Base-by-base conservation (phyloP, 2,113 vertebrate species). In the Dromiciops gliroides region DNA sequence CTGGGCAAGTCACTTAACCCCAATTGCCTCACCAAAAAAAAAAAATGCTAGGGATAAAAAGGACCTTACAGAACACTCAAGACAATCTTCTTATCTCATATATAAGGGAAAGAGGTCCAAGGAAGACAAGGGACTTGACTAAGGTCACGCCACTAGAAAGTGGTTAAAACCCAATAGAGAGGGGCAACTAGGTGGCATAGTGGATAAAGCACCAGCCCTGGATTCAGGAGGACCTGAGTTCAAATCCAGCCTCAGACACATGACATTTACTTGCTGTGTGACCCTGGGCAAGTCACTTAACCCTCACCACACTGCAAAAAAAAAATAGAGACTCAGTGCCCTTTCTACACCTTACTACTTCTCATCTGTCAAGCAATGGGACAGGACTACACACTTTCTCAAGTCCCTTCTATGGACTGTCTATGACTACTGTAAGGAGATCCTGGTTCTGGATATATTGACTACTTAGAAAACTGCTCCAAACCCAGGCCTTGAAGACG, bases 291-390 rank as follows among this genome's bases (percentile, higher is more conserved):
- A n/a, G n/a, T n/a, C n/a, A n/a, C n/a, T n/a, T n/a, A n/a, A n/a
- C n/a, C n/a, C n/a, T n/a, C n/a, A n/a, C n/a, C n/a, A n/a, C n/a
- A n/a, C n/a, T n/a, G n/a, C n/a, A n/a, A n/a, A n/a, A n/a, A n/a
- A n/a, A n/a, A n/a, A n/a, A 22, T 44, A 75, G 67, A 0, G 1
- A 19, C 16, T 28, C 25, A 0, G n/a, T 0, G 50, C 5, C 50
- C 50, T 31, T 67, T 23, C 44, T 48, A 16, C 5, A 11, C 8
- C 24, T 2, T 19, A 3, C 24, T 25, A 1, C 3, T 12, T 19
- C 24, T 48, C 0, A 0, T 8, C 53, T 8, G 0, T 2, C 19
- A 31, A 50, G 60, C 0, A 7, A n/a, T 75, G 3, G 25, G 16
- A 0, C 0, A 28, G 52, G 10, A 37, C 31, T 37, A 24, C 19